Conservation (phyloP, 2,797 vertebrate genomes). For the Apogon hyalosoma region DNA sequence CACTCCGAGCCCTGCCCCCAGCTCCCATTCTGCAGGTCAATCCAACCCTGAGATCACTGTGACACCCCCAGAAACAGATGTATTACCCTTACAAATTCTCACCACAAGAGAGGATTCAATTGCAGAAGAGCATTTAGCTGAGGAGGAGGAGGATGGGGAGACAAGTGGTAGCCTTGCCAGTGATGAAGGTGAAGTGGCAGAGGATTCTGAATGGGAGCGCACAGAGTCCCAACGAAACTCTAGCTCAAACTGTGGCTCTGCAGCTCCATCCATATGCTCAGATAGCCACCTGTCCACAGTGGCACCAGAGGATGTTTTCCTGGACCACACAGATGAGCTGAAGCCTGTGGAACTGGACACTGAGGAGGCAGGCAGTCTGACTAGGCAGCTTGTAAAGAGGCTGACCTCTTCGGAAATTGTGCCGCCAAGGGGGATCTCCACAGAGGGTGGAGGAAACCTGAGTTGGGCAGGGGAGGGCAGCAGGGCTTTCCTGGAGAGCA, state of each 20-base stretch:
- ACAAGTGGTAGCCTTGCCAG: conserved; percentile 78
- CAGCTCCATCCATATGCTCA: conserved; percentile 69
- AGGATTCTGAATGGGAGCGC: conserved; percentile 82
- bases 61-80: conserved; percentile 84
- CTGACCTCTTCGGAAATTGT: conserved; percentile 89
- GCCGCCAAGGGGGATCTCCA: conserved; percentile 46
- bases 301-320: conserved; percentile 81
- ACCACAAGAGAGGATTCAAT: conserved; percentile 70
- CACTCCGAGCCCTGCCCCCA: conserved; percentile 74
- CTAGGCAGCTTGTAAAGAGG: conserved; percentile 94
- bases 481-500: conserved; percentile 90
- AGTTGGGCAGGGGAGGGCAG: conserved; percentile 90
- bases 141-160: conserved; percentile 67
- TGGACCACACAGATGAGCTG: conserved; percentile 84
- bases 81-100: conserved; percentile 65
- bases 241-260: conserved; percentile 68
- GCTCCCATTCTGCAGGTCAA: conserved; percentile 76
- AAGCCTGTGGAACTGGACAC: conserved; percentile 96
- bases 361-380: conserved; percentile 92
- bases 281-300: conserved; percentile 72
- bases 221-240: conserved; percentile 76
- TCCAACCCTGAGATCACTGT: conserved; percentile 91
- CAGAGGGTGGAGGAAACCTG: conserved; percentile 74
- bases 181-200: conserved; percentile 74
- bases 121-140: conserved; percentile 74